Evolutionary conservation across 2,113 vertebrate genomes (phyloP), one percentile per base, ranked within the genome.

Genomic region (Rana temporaria): DNA sequence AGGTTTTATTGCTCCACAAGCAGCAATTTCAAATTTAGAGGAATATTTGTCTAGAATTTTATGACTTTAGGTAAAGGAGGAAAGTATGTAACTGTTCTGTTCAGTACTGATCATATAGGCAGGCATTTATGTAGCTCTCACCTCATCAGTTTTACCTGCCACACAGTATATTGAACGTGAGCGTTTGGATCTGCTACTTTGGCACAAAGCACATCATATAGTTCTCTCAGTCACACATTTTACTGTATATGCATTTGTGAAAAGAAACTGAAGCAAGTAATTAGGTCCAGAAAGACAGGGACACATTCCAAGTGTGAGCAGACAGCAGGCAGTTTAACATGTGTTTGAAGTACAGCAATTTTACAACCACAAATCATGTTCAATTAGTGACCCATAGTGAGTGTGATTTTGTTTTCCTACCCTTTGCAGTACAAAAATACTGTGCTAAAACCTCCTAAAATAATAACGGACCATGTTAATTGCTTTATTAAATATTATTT

Each of bases 311-410:
- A 78, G 42, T 65, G 60, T 42, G 62, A 78, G 42, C 38, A 64
- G 22, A 63, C 75, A 78, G 62, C 60, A 64, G 42, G 75, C 75
- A 65, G 62, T 62, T 48, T 24, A 65, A 64, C 57, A 52, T 48
- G 24, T 78, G 75, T 78, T 78, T 78, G 62, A 78, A 78, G 75
- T 64, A 38, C 7, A 78, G 62, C 19, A 65, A 55, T 65, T 78
- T 78, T 78, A 78, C 75, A 78, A 64, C 75, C 75, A 65, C 75
- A 78, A 78, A 62, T 64, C 75, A 78, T 66, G 75, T 78, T 78
- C 75, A 78, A 78, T 78, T 78, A 65, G 62, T 64, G 60, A 66
- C 52, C 65, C 42, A 16, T 24, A 52, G 75, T 18, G 62, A 65
- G 17, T 65, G 59, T 65, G 53, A 64, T 78, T 78, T 75, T 53